These are phyloP conservation scores for Sebastes itinus DNA, from an alignment of 2,797 vertebrate genomes.

Conservation along the genomic window DNA sequence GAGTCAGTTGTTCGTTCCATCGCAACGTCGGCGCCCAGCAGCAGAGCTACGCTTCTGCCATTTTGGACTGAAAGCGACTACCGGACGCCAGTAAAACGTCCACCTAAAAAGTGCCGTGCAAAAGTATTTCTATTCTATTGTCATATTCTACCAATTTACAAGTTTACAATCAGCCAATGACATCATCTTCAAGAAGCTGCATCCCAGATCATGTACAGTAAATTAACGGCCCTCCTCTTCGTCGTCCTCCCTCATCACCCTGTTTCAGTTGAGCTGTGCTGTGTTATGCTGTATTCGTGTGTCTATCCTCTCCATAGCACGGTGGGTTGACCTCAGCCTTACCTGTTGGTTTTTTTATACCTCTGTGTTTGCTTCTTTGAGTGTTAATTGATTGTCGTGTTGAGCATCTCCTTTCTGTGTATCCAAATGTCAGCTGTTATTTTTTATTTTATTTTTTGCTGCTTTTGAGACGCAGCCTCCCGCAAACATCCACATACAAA, in stretches of 20 bases:
- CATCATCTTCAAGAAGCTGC: not conserved
- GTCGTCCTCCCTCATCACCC: not conserved
- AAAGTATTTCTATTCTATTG: too few species aligned
- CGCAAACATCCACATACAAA: not conserved
- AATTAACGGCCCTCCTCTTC: not conserved
- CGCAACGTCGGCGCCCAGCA: too few species aligned
- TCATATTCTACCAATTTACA: too few species aligned
- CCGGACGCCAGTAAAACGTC: too few species aligned
- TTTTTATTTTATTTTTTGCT: not conserved
- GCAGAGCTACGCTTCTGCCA: too few species aligned
- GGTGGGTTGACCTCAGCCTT: conserved; percentile 39
- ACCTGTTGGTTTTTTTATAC: conserved; percentile 44
- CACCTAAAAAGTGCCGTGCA: too few species aligned
- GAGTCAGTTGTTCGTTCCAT: too few species aligned
- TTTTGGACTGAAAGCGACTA: too few species aligned
- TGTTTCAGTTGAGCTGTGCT: conserved; percentile 23
- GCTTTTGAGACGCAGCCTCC: conserved; percentile 20
- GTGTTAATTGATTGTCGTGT: conserved; percentile 60
- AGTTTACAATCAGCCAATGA: not conserved
- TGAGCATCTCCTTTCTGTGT: conserved; percentile 41
- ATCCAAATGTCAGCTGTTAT: conserved; percentile 21
- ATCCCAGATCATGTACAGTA: not conserved
- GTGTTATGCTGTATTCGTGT: conserved; percentile 48
- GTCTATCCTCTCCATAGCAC: conserved; percentile 26
- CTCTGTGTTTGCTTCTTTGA: conserved; percentile 61